Evolutionary conservation across 2,797 vertebrate genomes (phyloP).

Genomic region (Xenopus petersii): DNA sequence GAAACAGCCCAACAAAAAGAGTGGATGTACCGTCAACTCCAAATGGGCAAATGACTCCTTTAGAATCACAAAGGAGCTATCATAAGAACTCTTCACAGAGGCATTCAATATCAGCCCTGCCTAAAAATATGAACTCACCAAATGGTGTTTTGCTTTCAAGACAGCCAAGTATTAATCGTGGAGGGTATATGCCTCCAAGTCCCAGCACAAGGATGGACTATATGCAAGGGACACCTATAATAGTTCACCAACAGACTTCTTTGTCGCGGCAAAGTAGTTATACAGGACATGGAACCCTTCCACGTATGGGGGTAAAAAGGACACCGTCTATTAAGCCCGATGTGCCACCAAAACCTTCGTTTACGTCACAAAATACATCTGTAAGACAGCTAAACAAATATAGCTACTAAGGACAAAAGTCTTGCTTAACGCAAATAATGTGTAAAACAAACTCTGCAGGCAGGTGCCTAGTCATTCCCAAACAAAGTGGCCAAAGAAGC

Average conservation of each 20-base stretch:
- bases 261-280: constrained; percentile 92
- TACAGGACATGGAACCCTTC: constrained; percentile 89
- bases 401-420: constrained; percentile 75
- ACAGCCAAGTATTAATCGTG: constrained; percentile 91
- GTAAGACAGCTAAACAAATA: constrained; percentile 96
- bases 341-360: constrained; percentile 96
- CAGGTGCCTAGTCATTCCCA: constrained; percentile 67
- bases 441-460: constrained; percentile 55
- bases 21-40: constrained; percentile 90
- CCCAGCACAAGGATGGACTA: constrained; percentile 92
- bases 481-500: constrained; percentile 84
- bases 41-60: constrained; percentile 85
- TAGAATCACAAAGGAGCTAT: constrained; percentile 91
- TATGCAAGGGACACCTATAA: constrained; percentile 81
- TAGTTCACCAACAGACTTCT: constrained; percentile 84
- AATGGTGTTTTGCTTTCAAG: constrained; percentile 90
- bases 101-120: constrained; percentile 91
- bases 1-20: constrained; percentile 95
- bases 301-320: constrained; percentile 92
- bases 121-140: constrained; percentile 86
- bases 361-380: constrained; percentile 87
- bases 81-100: constrained; percentile 94
- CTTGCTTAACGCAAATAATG: constrained; percentile 48
- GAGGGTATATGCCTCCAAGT: constrained; percentile 82
- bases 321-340: constrained; percentile 95